Evolutionary conservation across 2,113 vertebrate species (phyloP).

Genomic region (Etheostoma cragini): DNA sequence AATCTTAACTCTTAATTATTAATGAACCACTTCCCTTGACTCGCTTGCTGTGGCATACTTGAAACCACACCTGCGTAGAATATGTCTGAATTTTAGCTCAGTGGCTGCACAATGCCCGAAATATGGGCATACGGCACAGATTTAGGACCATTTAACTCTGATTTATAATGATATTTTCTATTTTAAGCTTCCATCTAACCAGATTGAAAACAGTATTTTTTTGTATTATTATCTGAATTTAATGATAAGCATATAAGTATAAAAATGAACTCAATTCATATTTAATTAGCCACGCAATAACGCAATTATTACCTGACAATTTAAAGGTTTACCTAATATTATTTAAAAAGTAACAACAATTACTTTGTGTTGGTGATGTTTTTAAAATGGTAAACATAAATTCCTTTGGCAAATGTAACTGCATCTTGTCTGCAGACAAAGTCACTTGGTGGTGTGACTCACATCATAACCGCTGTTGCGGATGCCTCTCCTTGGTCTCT

Average conservation of each 20-base stretch:
- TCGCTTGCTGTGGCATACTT: constrained; percentile 31
- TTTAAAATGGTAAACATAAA: neutral
- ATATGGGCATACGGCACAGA: constrained; percentile 12
- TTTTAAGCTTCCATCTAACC: constrained; percentile 5
- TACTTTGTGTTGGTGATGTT: neutral
- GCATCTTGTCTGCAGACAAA: constrained; percentile 1
- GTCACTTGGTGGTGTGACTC: constrained; percentile 75
- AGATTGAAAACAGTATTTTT: neutral
- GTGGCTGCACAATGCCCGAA: constrained; percentile 13
- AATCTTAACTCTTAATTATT: constrained; percentile 67
- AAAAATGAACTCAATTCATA: neutral
- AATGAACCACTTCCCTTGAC: constrained; percentile 54
- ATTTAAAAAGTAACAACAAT: constrained; percentile 2
- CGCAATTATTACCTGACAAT: neutral
- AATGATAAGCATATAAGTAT: neutral
- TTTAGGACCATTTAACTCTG: constrained; percentile 9
- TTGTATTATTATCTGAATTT: neutral
- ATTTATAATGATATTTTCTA: constrained; percentile 29
- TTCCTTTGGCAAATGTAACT: neutral
- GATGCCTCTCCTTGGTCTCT: constrained; percentile 94
- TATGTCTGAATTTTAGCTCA: constrained; percentile 24
- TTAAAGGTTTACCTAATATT: neutral
- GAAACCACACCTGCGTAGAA: constrained; percentile 41
- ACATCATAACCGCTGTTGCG: constrained; percentile 98
- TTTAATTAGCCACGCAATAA: neutral